These are phyloP conservation scores for Elymnias hypermnestra DNA, from an alignment of 1,140 invertebrate genomes.

Conservation along the genomic window DNA sequence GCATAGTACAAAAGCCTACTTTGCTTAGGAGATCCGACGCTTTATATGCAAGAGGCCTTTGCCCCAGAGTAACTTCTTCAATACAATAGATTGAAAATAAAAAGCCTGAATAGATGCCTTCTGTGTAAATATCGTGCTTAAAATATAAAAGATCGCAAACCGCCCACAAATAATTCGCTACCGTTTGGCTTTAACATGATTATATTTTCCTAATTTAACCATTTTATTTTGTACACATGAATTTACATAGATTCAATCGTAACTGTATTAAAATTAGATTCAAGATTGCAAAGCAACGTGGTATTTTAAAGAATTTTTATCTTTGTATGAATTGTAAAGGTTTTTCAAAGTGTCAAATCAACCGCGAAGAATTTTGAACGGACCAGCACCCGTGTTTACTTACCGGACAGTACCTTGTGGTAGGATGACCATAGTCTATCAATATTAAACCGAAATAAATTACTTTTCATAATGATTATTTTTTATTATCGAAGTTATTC, in stretches of 20 bases:
- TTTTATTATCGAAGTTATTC: too few relatives aligned
- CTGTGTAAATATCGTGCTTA: slow-evolving; percentile 20
- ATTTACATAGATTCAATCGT: slow-evolving; percentile 10
- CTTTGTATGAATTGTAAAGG: slow-evolving; percentile 33
- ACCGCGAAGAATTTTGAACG: slow-evolving; percentile 59
- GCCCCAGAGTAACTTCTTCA: slow-evolving; percentile 2
- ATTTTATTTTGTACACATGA: slow-evolving; percentile 1
- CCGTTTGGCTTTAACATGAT: slow-evolving; percentile 58
- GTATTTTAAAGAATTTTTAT: slow-evolving; percentile 7
- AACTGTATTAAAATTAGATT: slow-evolving; percentile 18
- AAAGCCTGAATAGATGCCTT: neutral
- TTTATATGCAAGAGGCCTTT: slow-evolving; percentile 6
- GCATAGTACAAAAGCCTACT: too few relatives aligned
- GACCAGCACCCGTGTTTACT: slow-evolving; percentile 54
- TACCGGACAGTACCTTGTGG: slow-evolving; percentile 47
- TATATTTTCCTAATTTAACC: slow-evolving; percentile 40
- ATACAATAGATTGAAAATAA: slow-evolving; percentile 2
- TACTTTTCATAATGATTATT: too few relatives aligned
- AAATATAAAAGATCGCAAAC: slow-evolving; percentile 41
- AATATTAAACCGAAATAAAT: too few relatives aligned
- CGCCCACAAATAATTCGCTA: slow-evolving; percentile 62
- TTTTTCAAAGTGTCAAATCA: slow-evolving; percentile 56
- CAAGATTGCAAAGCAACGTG: slow-evolving; percentile 12
- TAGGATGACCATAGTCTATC: slow-evolving; percentile 21
- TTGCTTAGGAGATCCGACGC: neutral